Evolutionary conservation across 2,888 invertebrate genomes (phyloP), one percentile per base, ranked within the genome.

Genomic region (Mythimna impura): DNA sequence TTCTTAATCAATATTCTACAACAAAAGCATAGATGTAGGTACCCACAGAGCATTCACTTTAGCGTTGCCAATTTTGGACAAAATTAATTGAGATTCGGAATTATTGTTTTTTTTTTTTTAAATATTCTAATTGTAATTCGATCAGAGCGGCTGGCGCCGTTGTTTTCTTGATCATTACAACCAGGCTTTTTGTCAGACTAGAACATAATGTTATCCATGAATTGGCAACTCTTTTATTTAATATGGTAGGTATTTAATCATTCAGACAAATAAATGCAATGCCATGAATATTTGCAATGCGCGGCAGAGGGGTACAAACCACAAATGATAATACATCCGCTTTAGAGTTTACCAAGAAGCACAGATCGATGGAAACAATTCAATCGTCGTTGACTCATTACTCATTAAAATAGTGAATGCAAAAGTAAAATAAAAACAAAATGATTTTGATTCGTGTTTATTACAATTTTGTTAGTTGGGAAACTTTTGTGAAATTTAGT

Each of bases 301-400:
- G 91, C 89, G 93, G 92, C 94, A 90, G 87, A 90, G 89, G 92
- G 93, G 90, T 94, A 94, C 94, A 94, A 94, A 94, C 94, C 95
- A 94, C 90, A 94, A 93, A 94, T 93, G 93, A 94, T 91, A 91
- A 89, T 89, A 91, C 90, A 92, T 94, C 96, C 96, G 96, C 96
- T 91, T 93, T 93, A 96, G 96, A 96, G 96, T 96, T 95, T 93
- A 96, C 96, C 96, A 96, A 96, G 96, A 96, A 96, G 96, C 96
- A 94, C 89, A 93, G 92, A 92, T 93, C 93, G 93, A 93, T 93
- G 92, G 88, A 88, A 89, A 89, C 80, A 84, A 85, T 88, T 87
- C 86, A 87, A 87, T 85, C 87, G 83, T 89, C 83, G 82, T 86
- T 71, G 81, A 86, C 81, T 87, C 78, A 87, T 89, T 86, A 86